Percentiles rank a stretch among this genome's conserved stretches.
Conservation (phyloP, 2,888 invertebrate species). For the Drosophila sordidapex region DNA sequence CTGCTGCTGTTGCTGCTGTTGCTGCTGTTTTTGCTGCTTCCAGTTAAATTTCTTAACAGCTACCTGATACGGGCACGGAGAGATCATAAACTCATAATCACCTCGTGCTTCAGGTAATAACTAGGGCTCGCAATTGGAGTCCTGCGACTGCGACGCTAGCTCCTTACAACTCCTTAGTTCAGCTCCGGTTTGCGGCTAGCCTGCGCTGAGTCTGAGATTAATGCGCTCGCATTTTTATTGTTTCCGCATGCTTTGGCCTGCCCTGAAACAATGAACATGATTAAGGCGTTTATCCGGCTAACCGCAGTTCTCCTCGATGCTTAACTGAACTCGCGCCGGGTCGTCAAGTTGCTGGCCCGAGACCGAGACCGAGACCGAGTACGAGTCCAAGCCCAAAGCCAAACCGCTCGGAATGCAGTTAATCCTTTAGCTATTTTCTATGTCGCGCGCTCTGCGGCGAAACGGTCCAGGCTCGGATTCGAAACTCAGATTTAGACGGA, state of each 20-base stretch:
- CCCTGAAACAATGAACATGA: conserved; percentile 75
- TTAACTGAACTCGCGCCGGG: conserved; percentile 6
- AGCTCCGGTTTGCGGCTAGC: conserved; percentile 18
- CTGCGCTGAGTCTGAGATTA: conserved; percentile 39
- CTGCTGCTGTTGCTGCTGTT: not conserved
- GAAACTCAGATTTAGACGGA: conserved; percentile 1
- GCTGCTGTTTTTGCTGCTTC: conserved; percentile 32
- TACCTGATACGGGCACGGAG: conserved; percentile 28
- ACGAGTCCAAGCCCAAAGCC: conserved; percentile 15
- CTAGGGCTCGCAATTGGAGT: conserved; percentile 57
- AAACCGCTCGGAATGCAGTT: conserved; percentile 68
- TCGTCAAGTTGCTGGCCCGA: conserved; percentile 14
- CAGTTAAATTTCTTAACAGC: conserved; percentile 44
- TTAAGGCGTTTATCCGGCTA: conserved; percentile 80
- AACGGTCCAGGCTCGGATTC: not conserved
- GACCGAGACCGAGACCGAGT: conserved; percentile 1
- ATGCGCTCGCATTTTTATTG: conserved; percentile 75
- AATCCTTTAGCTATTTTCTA: conserved; percentile 78
- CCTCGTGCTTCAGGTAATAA: conserved; percentile 63
- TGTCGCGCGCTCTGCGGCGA: conserved; percentile 54
- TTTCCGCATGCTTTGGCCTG: conserved; percentile 58
- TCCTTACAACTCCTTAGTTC: conserved; percentile 10
- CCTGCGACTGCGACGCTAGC: conserved; percentile 5
- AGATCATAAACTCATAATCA: conserved; percentile 81
- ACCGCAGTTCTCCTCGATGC: conserved; percentile 65